Percentiles rank a stretch among this genome's conserved stretches.
phyloP scores from a whole-genome alignment of 64 coral and sea anemone species.

The Porites australiensis region DNA sequence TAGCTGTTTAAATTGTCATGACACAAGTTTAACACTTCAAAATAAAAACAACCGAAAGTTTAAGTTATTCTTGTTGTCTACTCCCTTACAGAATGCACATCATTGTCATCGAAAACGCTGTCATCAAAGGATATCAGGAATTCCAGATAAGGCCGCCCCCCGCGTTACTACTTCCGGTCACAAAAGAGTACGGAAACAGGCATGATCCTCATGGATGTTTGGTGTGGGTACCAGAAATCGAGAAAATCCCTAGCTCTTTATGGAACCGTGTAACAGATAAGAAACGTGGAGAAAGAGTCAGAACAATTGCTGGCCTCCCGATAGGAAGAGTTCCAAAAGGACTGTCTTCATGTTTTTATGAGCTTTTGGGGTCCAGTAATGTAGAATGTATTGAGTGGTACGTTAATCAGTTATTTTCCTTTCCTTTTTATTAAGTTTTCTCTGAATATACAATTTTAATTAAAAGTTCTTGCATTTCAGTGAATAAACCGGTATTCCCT shows the following conservation, averaged over 20 bases:
- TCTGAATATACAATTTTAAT: neutral
- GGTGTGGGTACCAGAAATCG: constrained; percentile 62
- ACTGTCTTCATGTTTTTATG: constrained; percentile 52
- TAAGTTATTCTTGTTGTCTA: neutral
- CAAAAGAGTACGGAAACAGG: constrained; percentile 65
- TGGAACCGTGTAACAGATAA: constrained; percentile 34
- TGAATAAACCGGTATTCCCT: constrained; percentile 2
- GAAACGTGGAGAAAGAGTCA: constrained; percentile 48
- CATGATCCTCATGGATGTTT: constrained; percentile 37
- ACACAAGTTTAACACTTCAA: neutral
- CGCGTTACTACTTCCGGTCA: constrained; percentile 10
- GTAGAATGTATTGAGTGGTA: constrained; percentile 50
- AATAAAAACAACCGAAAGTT: neutral
- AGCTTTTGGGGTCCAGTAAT: constrained; percentile 23
- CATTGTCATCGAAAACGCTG: constrained; percentile 42
- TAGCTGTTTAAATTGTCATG: constrained; percentile 2
- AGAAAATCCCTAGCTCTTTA: constrained; percentile 8
- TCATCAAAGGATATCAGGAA: constrained; percentile 67
- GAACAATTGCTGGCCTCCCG: constrained; percentile 62
- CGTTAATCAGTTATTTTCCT: neutral
- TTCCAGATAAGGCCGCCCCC: constrained; percentile 53
- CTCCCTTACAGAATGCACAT: neutral
- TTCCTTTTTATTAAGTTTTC: neutral
- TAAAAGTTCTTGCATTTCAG: constrained; percentile 3
- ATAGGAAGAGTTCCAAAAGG: constrained; percentile 68